These are phyloP conservation scores for Periphyllus acericola DNA, from an alignment of 2,888 invertebrate genomes.

Conservation along the genomic window DNA sequence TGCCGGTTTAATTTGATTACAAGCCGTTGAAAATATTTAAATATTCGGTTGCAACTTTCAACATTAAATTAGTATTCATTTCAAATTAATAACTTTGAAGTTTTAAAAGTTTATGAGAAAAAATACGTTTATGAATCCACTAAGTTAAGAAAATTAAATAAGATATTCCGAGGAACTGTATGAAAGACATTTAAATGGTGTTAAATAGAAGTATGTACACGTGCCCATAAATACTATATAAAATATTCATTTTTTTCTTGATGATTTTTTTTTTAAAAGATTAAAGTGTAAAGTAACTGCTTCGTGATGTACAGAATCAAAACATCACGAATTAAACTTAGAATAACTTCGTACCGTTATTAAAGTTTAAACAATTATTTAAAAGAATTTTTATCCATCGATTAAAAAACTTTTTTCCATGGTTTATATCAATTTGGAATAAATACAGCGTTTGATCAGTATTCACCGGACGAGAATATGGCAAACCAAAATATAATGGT, in stretches of 20 bases:
- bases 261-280: not conserved
- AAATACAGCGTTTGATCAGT: not conserved
- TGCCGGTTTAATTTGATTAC: not conserved
- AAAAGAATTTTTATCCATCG: not conserved
- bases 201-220: not conserved
- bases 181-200: not conserved
- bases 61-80: not conserved
- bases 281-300: not conserved
- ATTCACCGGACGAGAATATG: not conserved
- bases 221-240: not conserved
- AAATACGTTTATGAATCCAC: slow-evolving; percentile 4
- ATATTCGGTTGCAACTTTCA: not conserved
- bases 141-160: slow-evolving; percentile 24
- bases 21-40: not conserved
- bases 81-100: not conserved
- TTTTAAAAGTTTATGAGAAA: not conserved
- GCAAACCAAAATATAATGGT: not conserved
- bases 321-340: not conserved
- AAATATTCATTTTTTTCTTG: slow-evolving; percentile 7
- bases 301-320: not conserved
- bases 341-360: too few species aligned
- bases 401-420: not conserved
- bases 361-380: not conserved
- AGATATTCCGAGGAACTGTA: not conserved
- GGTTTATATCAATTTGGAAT: not conserved